Evolutionary conservation across 2,797 vertebrate genomes (phyloP).

Genomic region (Esox lucius): DNA sequence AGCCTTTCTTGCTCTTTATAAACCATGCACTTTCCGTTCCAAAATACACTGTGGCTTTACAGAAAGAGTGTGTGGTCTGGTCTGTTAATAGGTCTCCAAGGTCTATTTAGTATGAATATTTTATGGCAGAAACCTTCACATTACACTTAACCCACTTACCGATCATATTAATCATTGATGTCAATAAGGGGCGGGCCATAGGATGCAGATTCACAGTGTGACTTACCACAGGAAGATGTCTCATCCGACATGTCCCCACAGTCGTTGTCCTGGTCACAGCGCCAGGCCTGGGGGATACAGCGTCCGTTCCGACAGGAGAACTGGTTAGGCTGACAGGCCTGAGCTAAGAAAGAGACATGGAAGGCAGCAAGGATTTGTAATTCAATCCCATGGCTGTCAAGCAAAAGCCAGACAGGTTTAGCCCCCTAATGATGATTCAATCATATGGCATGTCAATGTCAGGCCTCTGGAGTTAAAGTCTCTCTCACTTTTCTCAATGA

Average conservation of each 20-base stretch:
- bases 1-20: conserved; percentile 19
- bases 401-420: conserved; percentile 24
- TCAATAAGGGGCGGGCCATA: neutral
- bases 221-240: conserved; percentile 86
- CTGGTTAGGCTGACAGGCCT: conserved; percentile 87
- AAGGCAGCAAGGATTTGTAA: conserved; percentile 35
- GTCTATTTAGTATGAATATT: conserved; percentile 32
- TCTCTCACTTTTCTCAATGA: conserved; percentile 30
- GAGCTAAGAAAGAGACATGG: conserved; percentile 71
- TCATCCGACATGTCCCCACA: conserved; percentile 93
- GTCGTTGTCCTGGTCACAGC: conserved; percentile 94
- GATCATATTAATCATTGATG: neutral
- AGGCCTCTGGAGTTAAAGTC: conserved; percentile 27
- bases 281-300: conserved; percentile 90
- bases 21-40: conserved; percentile 23
- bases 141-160: neutral
- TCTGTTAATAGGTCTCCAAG: conserved; percentile 1
- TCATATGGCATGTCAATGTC: conserved; percentile 48
- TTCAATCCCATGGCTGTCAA: conserved; percentile 56
- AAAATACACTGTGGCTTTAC: conserved; percentile 15
- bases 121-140: neutral
- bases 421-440: conserved; percentile 54
- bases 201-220: neutral
- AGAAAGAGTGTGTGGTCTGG: conserved; percentile 13
- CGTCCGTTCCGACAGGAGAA: conserved; percentile 92